A percentile compares a stretch with the other conserved stretches of the same genome.
Conservation (phyloP, 2,888 invertebrate species). For the Melanostoma scalare region DNA sequence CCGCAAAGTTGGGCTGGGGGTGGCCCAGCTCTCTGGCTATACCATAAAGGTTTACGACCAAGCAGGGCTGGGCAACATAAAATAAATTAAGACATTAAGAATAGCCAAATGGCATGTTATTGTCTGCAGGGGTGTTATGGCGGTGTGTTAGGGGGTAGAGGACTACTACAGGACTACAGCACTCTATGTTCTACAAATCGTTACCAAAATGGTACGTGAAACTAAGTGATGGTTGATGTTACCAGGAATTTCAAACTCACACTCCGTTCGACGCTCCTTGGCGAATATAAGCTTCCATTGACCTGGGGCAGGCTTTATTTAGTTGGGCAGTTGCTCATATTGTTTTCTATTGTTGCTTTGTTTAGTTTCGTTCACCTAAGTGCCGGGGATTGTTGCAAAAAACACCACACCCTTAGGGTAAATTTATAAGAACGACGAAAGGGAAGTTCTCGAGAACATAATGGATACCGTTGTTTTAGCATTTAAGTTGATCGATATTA, state of each 20-base stretch:
- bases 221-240: conserved; percentile 59
- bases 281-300: neutral
- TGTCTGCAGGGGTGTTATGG: conserved; percentile 45
- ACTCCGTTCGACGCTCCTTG: neutral
- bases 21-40: neutral
- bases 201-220: conserved; percentile 14
- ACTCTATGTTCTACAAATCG: neutral
- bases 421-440: neutral
- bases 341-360: conserved; percentile 36
- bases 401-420: conserved; percentile 3
- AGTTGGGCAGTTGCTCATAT: conserved; percentile 52
- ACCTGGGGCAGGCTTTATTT: conserved; percentile 44
- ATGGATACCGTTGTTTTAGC: conserved; percentile 29
- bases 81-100: conserved; percentile 73
- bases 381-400: conserved; percentile 19
- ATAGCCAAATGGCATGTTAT: conserved; percentile 72
- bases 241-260: conserved; percentile 32
- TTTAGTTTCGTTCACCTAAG: neutral
- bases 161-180: neutral
- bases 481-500: conserved; percentile 48
- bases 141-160: neutral
- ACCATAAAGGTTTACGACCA: conserved; percentile 39
- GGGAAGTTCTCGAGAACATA: too few species aligned
- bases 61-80: conserved; percentile 48
- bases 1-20: neutral